Evolutionary conservation across 2,888 invertebrate genomes (phyloP), one percentile per base, ranked within the genome.

Genomic region (Cryptocephalus moraei): DNA sequence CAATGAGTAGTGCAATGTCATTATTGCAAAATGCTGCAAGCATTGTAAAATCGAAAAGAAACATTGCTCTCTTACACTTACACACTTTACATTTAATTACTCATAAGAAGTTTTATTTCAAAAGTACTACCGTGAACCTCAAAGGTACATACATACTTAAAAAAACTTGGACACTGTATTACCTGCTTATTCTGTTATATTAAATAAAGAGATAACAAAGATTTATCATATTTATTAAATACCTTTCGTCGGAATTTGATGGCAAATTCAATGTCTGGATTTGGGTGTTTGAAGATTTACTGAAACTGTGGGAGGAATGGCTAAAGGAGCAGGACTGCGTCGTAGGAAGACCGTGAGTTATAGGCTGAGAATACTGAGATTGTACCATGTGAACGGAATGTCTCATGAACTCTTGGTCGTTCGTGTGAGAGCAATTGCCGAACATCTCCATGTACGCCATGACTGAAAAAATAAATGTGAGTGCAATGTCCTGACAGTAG

Each of bases 391-490:
- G 91, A 62, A 92, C 82, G 4, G 93, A 92, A 70, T 91, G 91
- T 43, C 91, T 79, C 69, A 90, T 80, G 70, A 88, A 84, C 61
- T 90, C 90, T 47, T 81, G 78, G 47, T 80, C 81, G 56, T 81
- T 82, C 51, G 82, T 81, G 63, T 90, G 89, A 56, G 87, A 86
- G 74, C 91, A 91, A 70, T 87, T 87, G 14, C 90, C 89, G 64
- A 91, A 88, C 82, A 92, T 91, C 75, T 93, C 91, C 92, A 94
- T 92, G 71, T 93, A 94, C 54, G 91, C 91, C 86, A 91, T 89
- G 64, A 93, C 92, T 91, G 78, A 58, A 77, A 60, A 74, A 54
- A n/a, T n/a, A 40, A 50, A 52, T 43, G 22, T 4, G 2, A 22
- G 22, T 4, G 6, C 22, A 22, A 22, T 4, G 22, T 22, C 6